These are phyloP conservation scores for Petaurus breviceps DNA, from an alignment of 2,113 vertebrate species.

Conservation along the genomic window DNA sequence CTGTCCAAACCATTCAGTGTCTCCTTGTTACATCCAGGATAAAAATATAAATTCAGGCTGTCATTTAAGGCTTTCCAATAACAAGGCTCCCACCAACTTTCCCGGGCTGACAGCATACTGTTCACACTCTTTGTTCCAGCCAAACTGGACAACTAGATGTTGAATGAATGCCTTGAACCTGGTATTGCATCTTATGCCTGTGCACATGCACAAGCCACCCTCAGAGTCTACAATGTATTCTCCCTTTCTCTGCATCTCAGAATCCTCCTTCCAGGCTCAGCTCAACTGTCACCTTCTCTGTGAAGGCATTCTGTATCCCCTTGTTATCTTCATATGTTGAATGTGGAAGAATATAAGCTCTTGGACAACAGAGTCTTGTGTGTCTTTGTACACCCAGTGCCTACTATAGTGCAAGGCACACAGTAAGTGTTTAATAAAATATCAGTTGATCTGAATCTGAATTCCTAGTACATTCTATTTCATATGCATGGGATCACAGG, in stretches of 20 bases:
- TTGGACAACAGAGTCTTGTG: neutral
- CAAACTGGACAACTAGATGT: neutral
- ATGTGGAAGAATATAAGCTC: neutral
- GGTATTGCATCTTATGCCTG: neutral
- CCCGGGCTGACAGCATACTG: neutral
- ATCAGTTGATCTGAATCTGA: neutral
- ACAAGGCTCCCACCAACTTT: neutral
- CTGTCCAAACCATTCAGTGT: neutral
- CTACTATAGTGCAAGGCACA: neutral
- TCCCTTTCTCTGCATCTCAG: neutral
- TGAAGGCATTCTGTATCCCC: neutral
- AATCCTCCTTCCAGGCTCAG: neutral
- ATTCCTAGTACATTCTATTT: neutral
- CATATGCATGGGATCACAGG: neutral
- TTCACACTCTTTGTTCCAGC: neutral
- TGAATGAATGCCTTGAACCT: neutral
- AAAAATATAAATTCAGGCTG: neutral
- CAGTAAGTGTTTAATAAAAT: neutral
- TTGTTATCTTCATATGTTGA: neutral
- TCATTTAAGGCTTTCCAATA: neutral
- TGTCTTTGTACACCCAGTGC: neutral
- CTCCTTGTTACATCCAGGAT: neutral
- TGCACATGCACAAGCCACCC: neutral
- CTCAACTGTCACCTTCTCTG: neutral
- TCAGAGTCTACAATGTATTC: neutral